Evolutionary conservation across 1,140 invertebrate genomes (phyloP).

Genomic region (Drosophila saltans): DNA sequence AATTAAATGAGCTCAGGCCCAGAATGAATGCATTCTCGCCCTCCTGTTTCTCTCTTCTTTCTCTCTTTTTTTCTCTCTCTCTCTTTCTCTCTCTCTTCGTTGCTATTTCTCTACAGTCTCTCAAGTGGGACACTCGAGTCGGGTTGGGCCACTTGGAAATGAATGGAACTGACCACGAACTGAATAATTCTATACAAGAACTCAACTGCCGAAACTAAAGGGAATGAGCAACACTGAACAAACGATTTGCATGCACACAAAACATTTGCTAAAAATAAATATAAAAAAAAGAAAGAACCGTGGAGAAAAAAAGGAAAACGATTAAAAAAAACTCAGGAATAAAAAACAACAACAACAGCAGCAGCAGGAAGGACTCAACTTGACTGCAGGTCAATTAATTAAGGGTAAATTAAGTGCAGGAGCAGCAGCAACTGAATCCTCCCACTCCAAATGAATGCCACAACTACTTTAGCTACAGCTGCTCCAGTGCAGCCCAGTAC

Average conservation of each 20-base stretch:
- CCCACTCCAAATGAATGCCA: slow-evolving; percentile 2
- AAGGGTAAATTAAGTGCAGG: slow-evolving; percentile 79
- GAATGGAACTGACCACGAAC: slow-evolving; percentile 68
- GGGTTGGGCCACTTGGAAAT: slow-evolving; percentile 49
- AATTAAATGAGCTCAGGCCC: slow-evolving; percentile 56
- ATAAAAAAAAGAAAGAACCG: not conserved
- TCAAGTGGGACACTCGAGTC: slow-evolving; percentile 70
- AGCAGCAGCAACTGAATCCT: slow-evolving; percentile 40
- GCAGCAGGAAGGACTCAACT: slow-evolving; percentile 51
- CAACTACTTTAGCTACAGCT: slow-evolving; percentile 28
- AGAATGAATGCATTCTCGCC: slow-evolving; percentile 32
- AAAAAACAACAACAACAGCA: not conserved
- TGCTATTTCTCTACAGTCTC: slow-evolving; percentile 17
- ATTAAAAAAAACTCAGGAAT: slow-evolving; percentile 33
- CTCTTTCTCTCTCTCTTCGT: not conserved
- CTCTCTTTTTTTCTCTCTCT: too few species aligned
- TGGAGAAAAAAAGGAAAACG: not conserved
- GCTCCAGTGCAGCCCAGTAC: slow-evolving; percentile 9
- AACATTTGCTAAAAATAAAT: slow-evolving; percentile 70
- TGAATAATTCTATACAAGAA: slow-evolving; percentile 25
- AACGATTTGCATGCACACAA: slow-evolving; percentile 78
- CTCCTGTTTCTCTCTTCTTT: not conserved
- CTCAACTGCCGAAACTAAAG: slow-evolving; percentile 28
- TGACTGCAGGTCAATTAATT: slow-evolving; percentile 79
- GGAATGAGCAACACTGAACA: slow-evolving; percentile 53